Conservation (phyloP, 2,888 invertebrate species). For the Sepiola atlantica region DNA sequence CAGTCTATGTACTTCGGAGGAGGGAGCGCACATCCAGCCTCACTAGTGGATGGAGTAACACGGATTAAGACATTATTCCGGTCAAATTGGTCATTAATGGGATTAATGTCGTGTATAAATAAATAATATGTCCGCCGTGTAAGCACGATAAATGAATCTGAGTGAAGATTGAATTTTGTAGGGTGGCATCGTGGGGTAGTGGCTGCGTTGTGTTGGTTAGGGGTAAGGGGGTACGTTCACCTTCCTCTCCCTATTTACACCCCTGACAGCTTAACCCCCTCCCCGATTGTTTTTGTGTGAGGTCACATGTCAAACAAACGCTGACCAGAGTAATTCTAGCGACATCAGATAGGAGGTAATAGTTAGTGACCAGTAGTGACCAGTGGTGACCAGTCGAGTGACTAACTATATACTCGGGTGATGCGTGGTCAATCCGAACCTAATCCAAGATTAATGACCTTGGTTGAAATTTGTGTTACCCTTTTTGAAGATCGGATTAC, state of each 20-base stretch:
- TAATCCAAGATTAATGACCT: background rate
- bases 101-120: background rate
- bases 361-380: background rate
- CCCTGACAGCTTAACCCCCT: background rate
- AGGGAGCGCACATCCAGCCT: background rate
- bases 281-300: background rate
- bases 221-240: background rate
- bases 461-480: background rate
- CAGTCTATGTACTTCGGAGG: background rate
- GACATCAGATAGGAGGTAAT: slow-evolving; percentile 10
- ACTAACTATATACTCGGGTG: background rate
- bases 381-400: background rate
- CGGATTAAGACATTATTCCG: background rate
- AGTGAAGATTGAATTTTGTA: background rate
- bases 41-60: background rate
- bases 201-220: background rate
- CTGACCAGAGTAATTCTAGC: background rate
- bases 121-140: background rate
- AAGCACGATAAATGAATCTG: background rate
- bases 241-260: background rate
- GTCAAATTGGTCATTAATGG: slow-evolving; percentile 21
- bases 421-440: background rate
- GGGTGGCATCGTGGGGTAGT: background rate
- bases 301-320: slow-evolving; percentile 20
- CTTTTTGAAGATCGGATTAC: background rate